phyloP scores from a whole-genome alignment of 2,888 invertebrate genomes.

The Netelia inedita region DNA sequence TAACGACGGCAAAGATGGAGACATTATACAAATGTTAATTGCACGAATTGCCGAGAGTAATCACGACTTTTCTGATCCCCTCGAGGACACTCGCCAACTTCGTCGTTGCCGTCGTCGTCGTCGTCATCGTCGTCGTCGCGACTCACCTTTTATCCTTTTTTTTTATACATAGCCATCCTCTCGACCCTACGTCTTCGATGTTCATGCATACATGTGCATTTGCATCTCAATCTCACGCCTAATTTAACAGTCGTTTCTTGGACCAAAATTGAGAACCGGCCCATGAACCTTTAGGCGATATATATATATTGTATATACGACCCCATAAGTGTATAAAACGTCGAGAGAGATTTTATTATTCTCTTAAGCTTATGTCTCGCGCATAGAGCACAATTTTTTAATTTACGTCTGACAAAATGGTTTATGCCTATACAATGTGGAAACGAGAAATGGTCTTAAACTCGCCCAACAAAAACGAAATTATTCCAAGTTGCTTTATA shows the following conservation, averaged over 20 bases:
- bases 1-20: constrained; percentile 75
- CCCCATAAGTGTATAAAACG: constrained; percentile 63
- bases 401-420: constrained; percentile 19
- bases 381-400: constrained; percentile 71
- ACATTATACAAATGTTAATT: constrained; percentile 82
- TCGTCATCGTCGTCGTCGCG: constrained; percentile 10
- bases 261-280: constrained; percentile 55
- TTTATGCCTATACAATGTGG: constrained; percentile 27
- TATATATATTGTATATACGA: too few relatives aligned
- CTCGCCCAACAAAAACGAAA: neutral
- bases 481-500: neutral
- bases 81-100: constrained; percentile 56
- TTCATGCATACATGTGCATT: constrained; percentile 73
- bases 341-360: constrained; percentile 41
- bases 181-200: constrained; percentile 43
- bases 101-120: neutral
- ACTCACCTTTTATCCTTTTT: constrained; percentile 64
- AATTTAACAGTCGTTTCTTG: constrained; percentile 77
- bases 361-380: constrained; percentile 25
- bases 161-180: constrained; percentile 47
- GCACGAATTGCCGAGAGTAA: constrained; percentile 80
- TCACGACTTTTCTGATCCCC: constrained; percentile 70
- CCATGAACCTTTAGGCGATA: constrained; percentile 74
- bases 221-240: constrained; percentile 81
- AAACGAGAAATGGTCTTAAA: constrained; percentile 13